Evolutionary conservation across 2,888 invertebrate genomes (phyloP).

Genomic region (Synergus japonicus): DNA sequence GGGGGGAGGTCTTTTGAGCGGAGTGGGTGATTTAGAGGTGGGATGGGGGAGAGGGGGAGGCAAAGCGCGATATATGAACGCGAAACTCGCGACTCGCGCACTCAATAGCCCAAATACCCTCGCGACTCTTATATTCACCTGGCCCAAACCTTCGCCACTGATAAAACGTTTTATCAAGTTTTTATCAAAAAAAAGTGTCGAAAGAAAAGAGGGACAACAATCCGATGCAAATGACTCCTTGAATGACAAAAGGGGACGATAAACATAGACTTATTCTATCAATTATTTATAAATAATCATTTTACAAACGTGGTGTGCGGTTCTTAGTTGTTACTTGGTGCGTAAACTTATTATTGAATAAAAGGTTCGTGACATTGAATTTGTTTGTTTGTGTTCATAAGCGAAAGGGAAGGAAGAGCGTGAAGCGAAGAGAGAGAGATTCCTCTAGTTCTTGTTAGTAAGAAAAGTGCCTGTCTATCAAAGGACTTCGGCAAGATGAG

Average conservation of each 20-base stretch:
- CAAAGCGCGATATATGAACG: conserved; percentile 74
- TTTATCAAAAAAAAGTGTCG: not conserved
- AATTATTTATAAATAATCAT: not conserved
- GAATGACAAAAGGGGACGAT: conserved; percentile 11
- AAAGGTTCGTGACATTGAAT: not conserved
- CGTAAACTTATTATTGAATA: not conserved
- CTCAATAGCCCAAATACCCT: conserved; percentile 72
- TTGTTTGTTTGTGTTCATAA: conserved; percentile 10
- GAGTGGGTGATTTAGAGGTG: conserved; percentile 53
- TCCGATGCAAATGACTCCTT: conserved; percentile 32
- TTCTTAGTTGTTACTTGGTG: conserved; percentile 1
- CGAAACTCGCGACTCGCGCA: conserved; percentile 72
- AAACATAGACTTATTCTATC: not conserved
- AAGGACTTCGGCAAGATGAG: conserved; percentile 61
- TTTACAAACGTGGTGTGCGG: not conserved
- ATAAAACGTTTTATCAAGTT: not conserved
- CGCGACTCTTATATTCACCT: conserved; percentile 53
- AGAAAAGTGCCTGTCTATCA: conserved; percentile 10
- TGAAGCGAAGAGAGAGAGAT: not conserved
- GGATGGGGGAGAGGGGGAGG: conserved; percentile 61
- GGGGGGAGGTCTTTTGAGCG: conserved; percentile 53
- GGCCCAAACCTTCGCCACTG: conserved; percentile 11
- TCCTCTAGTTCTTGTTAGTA: conserved; percentile 3
- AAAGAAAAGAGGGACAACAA: not conserved
- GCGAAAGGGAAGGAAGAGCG: conserved; percentile 1